These are phyloP conservation scores for Chrysaora quinquecirrha DNA, from an alignment of 30 jellyfish, hydroid and myxozoan genomes.

Conservation along the genomic window DNA sequence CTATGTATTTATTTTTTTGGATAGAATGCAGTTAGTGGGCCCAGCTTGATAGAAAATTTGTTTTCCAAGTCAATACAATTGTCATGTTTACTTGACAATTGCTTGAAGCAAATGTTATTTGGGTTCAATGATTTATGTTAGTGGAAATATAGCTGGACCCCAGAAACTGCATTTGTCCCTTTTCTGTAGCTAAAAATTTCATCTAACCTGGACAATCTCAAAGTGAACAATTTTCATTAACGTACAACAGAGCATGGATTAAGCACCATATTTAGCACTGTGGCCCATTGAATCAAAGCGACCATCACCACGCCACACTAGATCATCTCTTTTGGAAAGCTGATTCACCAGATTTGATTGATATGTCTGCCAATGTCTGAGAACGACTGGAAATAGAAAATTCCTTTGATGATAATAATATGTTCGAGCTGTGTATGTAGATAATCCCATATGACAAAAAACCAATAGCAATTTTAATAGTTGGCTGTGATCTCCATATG, in stretches of 20 bases:
- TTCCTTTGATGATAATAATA: constrained; percentile 37
- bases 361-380: constrained; percentile 19
- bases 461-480: not conserved
- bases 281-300: constrained; percentile 59
- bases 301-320: constrained; percentile 34
- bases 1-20: not conserved
- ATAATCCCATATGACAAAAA: constrained; percentile 28
- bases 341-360: not conserved
- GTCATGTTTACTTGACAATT: too few species aligned
- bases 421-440: not conserved
- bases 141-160: not conserved
- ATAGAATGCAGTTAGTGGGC: too few species aligned
- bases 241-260: not conserved
- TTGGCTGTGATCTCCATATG: constrained; percentile 27
- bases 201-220: constrained; percentile 22
- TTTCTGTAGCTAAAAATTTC: not conserved
- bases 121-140: not conserved
- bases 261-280: constrained; percentile 34
- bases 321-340: not conserved
- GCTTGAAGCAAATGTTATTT: too few species aligned
- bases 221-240: constrained; percentile 35
- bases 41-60: too few species aligned
- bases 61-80: too few species aligned
- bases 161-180: not conserved
- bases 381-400: constrained; percentile 7